Percentiles rank a stretch among this genome's conserved stretches.
phyloP scores from a whole-genome alignment of 2,113 vertebrate genomes.

The Melanerpes formicivorus region DNA sequence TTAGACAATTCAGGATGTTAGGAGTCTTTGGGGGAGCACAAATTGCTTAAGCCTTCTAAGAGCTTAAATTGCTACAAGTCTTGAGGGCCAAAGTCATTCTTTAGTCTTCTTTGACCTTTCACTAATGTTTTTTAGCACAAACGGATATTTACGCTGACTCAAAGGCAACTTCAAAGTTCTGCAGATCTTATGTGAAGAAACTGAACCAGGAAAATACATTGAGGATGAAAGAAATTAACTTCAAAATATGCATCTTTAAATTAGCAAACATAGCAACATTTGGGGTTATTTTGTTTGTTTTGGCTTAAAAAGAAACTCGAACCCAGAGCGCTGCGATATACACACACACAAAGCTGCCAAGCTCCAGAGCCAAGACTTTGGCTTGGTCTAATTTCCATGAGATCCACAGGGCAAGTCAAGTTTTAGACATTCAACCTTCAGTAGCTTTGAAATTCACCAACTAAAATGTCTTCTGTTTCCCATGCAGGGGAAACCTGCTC shows the following conservation, averaged over 20 bases:
- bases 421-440: background rate
- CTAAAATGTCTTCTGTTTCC: background rate
- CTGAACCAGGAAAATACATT: background rate
- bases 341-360: background rate
- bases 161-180: background rate
- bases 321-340: background rate
- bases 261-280: background rate
- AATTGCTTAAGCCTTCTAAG: slow-evolving; percentile 8
- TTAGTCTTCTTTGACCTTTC: background rate
- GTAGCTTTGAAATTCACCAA: background rate
- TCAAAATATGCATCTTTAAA: background rate
- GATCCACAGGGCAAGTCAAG: background rate
- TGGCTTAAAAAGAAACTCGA: background rate
- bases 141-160: background rate
- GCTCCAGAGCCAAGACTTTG: background rate
- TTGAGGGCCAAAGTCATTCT: background rate
- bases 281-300: background rate
- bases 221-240: background rate
- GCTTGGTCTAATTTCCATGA: background rate
- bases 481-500: background rate
- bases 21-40: background rate
- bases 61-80: slow-evolving; percentile 10
- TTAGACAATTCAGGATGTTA: slow-evolving; percentile 17
- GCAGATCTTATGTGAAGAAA: background rate
- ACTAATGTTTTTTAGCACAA: background rate